Evolutionary conservation across 2,888 invertebrate genomes (phyloP).

Genomic region (Nephrotoma flavescens): DNA sequence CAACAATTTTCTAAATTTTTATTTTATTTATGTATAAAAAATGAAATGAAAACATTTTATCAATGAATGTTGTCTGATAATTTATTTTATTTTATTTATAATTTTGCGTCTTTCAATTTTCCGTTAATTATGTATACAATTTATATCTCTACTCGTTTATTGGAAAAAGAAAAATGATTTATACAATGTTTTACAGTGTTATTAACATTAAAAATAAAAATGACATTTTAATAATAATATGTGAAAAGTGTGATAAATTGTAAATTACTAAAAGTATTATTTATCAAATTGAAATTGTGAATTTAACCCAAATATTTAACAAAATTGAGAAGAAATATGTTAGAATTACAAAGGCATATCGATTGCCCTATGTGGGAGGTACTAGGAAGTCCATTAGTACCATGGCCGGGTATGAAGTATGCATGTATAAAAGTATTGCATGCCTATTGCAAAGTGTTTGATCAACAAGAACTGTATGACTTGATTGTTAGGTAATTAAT

Average conservation of each 20-base stretch:
- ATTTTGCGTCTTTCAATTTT: background rate
- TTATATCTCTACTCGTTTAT: background rate
- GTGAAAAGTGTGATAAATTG: background rate
- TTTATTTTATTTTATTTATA: background rate
- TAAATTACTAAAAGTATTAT: background rate
- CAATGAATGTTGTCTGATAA: background rate
- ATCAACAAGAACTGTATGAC: conserved; percentile 62
- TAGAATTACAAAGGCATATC: conserved; percentile 47
- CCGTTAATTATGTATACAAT: background rate
- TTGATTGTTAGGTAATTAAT: conserved; percentile 55
- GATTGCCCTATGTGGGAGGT: conserved; percentile 46
- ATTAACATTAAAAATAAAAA: background rate
- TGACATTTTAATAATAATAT: background rate
- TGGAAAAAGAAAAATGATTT: background rate
- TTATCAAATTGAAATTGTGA: background rate
- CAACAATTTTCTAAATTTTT: background rate
- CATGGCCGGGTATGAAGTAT: conserved; percentile 73
- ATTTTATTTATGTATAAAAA: conserved; percentile 7
- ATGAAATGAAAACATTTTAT: conserved; percentile 8
- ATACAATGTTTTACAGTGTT: background rate
- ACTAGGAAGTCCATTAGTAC: conserved; percentile 36
- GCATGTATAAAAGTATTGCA: conserved; percentile 71
- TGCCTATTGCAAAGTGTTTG: conserved; percentile 78
- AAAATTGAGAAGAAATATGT: conserved; percentile 32
- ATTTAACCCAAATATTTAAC: background rate